Percentiles rank a stretch among this genome's conserved stretches.
These are phyloP conservation scores for Callyntrura guangdongensis DNA, from an alignment of 2,888 invertebrate species.

Conservation along the genomic window DNA sequence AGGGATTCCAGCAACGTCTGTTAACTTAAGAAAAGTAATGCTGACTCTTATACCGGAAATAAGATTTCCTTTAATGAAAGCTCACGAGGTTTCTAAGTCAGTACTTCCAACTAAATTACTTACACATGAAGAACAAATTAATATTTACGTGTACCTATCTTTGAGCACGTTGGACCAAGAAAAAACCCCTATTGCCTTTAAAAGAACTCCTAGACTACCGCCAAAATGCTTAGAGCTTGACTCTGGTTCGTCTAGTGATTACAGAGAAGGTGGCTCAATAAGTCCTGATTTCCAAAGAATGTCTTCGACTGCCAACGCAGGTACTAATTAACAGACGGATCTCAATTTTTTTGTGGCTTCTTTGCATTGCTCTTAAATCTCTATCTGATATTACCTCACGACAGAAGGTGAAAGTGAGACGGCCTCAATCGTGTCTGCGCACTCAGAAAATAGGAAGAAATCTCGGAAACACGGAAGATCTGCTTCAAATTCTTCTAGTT, in stretches of 20 bases:
- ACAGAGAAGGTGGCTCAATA: background rate
- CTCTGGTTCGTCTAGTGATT: constrained; percentile 36
- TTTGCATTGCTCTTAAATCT: no score
- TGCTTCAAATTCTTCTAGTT: constrained; percentile 3
- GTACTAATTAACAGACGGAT: no score
- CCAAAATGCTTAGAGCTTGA: background rate
- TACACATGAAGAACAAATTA: constrained; percentile 22
- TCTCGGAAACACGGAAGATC: constrained; percentile 40
- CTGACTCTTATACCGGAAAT: constrained; percentile 49
- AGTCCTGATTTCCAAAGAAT: constrained; percentile 17
- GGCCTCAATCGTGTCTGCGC: constrained; percentile 45
- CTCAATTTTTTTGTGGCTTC: background rate
- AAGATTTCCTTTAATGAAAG: constrained; percentile 57
- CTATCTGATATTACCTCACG: background rate
- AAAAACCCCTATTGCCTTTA: constrained; percentile 37
- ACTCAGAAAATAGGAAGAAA: constrained; percentile 21
- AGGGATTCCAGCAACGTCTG: background rate
- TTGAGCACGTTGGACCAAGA: background rate
- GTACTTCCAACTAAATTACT: constrained; percentile 1
- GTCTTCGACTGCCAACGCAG: background rate
- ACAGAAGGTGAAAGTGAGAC: constrained; percentile 72
- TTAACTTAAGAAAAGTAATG: constrained; percentile 21
- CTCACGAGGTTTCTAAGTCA: background rate
- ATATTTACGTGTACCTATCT: constrained; percentile 31
- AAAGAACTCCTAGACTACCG: constrained; percentile 22